These are phyloP conservation scores for Hormaphis cornu DNA, from an alignment of 1,140 invertebrate species.

Conservation along the genomic window DNA sequence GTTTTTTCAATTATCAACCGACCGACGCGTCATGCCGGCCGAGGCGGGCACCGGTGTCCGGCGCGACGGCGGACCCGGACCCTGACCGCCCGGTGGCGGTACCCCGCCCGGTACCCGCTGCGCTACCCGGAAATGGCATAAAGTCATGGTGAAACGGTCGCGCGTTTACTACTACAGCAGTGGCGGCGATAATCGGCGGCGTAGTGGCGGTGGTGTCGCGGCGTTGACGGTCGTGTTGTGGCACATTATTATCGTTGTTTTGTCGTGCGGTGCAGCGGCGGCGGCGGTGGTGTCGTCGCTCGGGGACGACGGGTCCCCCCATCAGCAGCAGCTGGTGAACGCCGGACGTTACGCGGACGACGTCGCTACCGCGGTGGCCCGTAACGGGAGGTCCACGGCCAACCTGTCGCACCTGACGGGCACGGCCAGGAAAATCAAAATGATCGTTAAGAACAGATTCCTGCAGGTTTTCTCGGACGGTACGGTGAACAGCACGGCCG, in stretches of 20 bases:
- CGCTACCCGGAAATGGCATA: constrained; percentile 32
- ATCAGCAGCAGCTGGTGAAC: background rate
- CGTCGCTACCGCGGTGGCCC: constrained; percentile 2
- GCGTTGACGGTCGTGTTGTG: constrained; percentile 22
- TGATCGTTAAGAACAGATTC: constrained; percentile 69
- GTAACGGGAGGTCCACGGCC: constrained; percentile 27
- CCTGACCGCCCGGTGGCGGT: constrained; percentile 15
- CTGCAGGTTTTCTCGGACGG: constrained; percentile 68
- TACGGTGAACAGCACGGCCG: constrained; percentile 64
- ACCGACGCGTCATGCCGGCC: background rate
- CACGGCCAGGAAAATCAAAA: constrained; percentile 61
- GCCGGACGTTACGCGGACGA: constrained; percentile 7
- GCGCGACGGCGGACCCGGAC: constrained; percentile 8
- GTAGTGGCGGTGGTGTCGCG: background rate
- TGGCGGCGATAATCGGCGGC: background rate
- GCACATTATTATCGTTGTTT: constrained; percentile 32
- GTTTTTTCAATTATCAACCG: background rate
- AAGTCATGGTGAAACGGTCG: constrained; percentile 35
- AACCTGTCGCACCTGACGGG: constrained; percentile 60
- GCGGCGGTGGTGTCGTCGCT: background rate
- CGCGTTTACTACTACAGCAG: background rate
- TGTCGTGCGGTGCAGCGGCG: constrained; percentile 26
- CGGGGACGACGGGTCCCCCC: background rate
- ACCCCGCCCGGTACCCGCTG: constrained; percentile 18
- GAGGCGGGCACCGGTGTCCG: constrained; percentile 27